Evolutionary conservation across 2,113 vertebrate species (phyloP), one percentile per base, ranked within the genome.

Genomic region (Galemys pyrenaicus): DNA sequence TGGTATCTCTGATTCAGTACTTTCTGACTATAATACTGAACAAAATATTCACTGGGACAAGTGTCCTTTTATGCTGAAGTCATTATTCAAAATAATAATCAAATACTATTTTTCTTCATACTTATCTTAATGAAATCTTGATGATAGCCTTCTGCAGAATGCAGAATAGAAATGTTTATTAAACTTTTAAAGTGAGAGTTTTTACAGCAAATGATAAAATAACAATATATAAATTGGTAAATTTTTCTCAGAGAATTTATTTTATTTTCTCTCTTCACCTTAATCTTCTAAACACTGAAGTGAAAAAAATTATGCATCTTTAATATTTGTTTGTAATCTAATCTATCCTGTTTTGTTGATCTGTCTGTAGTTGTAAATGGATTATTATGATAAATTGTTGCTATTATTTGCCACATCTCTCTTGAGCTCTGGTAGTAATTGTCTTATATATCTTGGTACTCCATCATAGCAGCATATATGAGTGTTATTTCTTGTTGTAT

Each of bases 241-340:
- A 35, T 39, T 77, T 44, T 83, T 60, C 20, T 70, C 8, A 54
- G 65, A 24, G 28, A 2, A 1, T 71, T 84, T 75, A 67, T 44
- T 81, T 95, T 68, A n/a, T 54, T 86, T 95, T 93, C 44, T 87
- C 67, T 65, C 93, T 54, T 30, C 6, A 46, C 51, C 3, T 37
- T 51, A 67, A 65, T 65, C 39, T 89, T 81, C 65, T 92, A 60
- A 89, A 65, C 94, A 54, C 73, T 92, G 74, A 95, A 71, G 28
- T 81, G 5, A 89, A 41, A 60, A 35, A 51, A 95, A 71, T 91
- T 70, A 26, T 54, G 24, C 24, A 58, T 60, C 51, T 79, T 64
- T 85, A 68, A 30, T 80, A 70, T 15, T 49, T 82, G 74, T 74
- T 37, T 19, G 46, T 92, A 77, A 75, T 91, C 49, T 94, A 71